phyloP scores from a whole-genome alignment of 2,888 invertebrate species.

The Stenoptilia bipunctidactyla region DNA sequence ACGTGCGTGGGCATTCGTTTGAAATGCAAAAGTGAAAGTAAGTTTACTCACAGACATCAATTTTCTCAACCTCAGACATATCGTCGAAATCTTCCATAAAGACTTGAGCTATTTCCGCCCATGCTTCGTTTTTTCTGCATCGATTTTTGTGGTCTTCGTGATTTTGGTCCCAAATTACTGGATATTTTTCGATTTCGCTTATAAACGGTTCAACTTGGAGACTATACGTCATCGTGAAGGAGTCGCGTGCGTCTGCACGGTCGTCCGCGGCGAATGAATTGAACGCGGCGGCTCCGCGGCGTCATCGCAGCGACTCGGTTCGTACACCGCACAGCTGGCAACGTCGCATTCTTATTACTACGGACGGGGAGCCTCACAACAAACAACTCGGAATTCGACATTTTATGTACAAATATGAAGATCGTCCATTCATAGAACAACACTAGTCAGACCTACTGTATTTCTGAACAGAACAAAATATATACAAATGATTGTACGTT shows the following conservation, averaged over 20 bases:
- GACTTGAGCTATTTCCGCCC: slow-evolving; percentile 35
- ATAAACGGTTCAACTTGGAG: slow-evolving; percentile 44
- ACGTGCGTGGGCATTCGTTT: too few species aligned
- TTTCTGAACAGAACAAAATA: too few species aligned
- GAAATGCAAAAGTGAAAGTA: neutral
- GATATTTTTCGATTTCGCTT: slow-evolving; percentile 41
- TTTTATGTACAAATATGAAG: too few species aligned
- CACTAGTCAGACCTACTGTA: too few species aligned
- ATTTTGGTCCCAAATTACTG: slow-evolving; percentile 40
- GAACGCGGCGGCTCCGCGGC: neutral
- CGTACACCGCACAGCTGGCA: neutral
- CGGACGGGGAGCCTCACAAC: too few species aligned
- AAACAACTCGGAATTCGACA: too few species aligned
- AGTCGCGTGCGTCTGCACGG: neutral
- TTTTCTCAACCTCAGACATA: slow-evolving; percentile 30
- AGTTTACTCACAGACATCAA: slow-evolving; percentile 42
- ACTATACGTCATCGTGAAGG: slow-evolving; percentile 23
- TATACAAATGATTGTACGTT: too few species aligned
- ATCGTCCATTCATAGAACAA: too few species aligned
- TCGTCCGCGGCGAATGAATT: neutral
- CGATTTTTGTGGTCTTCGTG: slow-evolving; percentile 23
- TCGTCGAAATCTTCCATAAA: slow-evolving; percentile 40
- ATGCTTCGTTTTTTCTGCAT: slow-evolving; percentile 28
- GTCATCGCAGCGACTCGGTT: neutral
- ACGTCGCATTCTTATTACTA: neutral